Base-by-base conservation (phyloP, 2,113 vertebrate species). In the Nanorana parkeri region DNA sequence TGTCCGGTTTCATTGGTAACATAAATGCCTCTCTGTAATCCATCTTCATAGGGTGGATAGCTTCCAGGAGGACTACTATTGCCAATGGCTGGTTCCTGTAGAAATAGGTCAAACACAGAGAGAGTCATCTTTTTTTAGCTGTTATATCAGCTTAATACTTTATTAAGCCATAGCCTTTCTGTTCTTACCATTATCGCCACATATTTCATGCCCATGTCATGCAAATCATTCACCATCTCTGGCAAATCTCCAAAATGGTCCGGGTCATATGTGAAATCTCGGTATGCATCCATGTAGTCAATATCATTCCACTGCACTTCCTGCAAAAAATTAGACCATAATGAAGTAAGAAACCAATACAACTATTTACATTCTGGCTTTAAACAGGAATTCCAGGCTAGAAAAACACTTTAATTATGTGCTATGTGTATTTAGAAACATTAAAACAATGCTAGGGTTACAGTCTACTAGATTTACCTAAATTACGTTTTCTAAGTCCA, bases 221-320 rank as follows among this genome's bases (percentile, higher is more conserved):
- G 97, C 60, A 99, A 94, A 6, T 95, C 94, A 13, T 2, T 85
- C 88, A 99, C 96, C 93, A 96, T 94, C 84, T 93, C 90, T 0
- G 96, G 94, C 8, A 95, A 91, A 86, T 99, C 97, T 26, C 81
- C 84, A 20, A 98, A 99, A 41, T 83, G 84, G 8, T 88, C 60
- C 58, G 91, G 91, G 90, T 97, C 95, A 90, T 95, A 96, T 23
- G 97, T 99, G 88, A 98, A 99, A 80, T 96, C 94, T 84, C 94
- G 92, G 68, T 84, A 89, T 73, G 91, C 88, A 0, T 97, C 89
- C 29, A 91, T 89, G 0, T 99, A 99, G 87, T 99, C 97, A 61
- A 98, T 84, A 85, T 99, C 97, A 0, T 98, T 99, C 97, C 97
- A 99, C 87, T 98, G 97, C 28, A 95, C 95, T 0, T 99, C 97